phyloP scores from a whole-genome alignment of 1,140 invertebrate genomes.

The Papilio polyxenes region DNA sequence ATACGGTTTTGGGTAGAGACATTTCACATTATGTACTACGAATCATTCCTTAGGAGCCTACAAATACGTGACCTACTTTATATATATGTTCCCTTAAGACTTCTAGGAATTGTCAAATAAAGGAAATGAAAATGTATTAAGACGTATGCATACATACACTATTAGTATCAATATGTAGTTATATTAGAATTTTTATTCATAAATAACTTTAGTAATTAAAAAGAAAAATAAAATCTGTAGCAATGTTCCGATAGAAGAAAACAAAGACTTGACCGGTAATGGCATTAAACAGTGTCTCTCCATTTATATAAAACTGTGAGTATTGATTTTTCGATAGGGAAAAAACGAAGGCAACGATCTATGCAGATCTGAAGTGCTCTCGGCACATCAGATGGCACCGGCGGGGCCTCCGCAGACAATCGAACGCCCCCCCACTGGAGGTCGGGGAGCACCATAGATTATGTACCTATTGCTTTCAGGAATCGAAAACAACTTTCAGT shows the following conservation, averaged over 20 bases:
- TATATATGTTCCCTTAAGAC: constrained; percentile 21
- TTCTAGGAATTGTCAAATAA: constrained; percentile 25
- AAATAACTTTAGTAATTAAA: not conserved
- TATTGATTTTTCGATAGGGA: constrained; percentile 80
- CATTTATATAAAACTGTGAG: constrained; percentile 75
- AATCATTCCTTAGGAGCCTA: constrained; percentile 56
- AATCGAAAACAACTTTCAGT: constrained; percentile 23
- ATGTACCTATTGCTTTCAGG: constrained; percentile 46
- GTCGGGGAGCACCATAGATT: constrained; percentile 72
- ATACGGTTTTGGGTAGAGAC: constrained; percentile 67
- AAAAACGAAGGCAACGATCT: constrained; percentile 81
- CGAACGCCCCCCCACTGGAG: constrained; percentile 74
- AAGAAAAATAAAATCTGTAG: not conserved
- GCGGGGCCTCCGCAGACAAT: constrained; percentile 79
- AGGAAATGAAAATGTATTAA: not conserved
- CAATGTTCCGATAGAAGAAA: constrained; percentile 36
- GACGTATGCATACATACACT: not conserved
- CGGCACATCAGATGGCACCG: constrained; percentile 80
- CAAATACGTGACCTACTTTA: constrained; percentile 46
- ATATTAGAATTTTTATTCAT: not conserved
- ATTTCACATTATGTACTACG: constrained; percentile 71
- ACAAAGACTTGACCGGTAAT: constrained; percentile 52
- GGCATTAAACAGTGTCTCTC: constrained; percentile 71
- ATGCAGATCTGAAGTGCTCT: constrained; percentile 80
- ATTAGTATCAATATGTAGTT: not conserved